Conservation (phyloP, 2,113 vertebrate genomes). For the Gopherus flavomarginatus region DNA sequence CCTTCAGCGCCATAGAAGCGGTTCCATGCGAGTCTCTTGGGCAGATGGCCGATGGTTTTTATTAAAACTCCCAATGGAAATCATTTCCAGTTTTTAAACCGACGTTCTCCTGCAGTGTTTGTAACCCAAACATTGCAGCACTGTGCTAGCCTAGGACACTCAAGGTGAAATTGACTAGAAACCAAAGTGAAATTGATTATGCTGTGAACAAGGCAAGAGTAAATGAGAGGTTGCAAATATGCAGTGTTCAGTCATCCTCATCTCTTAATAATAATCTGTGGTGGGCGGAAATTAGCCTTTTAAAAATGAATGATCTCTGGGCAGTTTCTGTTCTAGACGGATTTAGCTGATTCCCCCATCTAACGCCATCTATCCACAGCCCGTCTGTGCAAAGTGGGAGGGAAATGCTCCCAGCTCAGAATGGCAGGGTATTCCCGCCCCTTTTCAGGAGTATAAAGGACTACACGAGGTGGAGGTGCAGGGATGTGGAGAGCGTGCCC, state of each 20-base stretch:
- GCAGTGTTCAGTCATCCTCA: slow-evolving; percentile 4
- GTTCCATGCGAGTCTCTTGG: neutral
- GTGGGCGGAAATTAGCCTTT: neutral
- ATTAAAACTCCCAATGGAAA: neutral
- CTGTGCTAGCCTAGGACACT: slow-evolving; percentile 15
- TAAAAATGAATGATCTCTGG: no score
- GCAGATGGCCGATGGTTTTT: neutral
- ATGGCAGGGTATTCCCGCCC: rapidly evolving
- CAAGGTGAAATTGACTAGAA: slow-evolving; percentile 46
- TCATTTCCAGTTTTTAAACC: neutral
- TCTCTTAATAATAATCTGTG: neutral
- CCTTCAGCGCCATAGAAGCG: no score
- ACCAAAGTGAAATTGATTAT: slow-evolving; percentile 53
- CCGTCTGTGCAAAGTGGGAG: no score
- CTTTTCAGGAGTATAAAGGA: neutral
- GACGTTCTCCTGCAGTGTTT: neutral
- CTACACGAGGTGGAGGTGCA: neutral
- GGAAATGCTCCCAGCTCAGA: neutral
- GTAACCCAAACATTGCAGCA: neutral
- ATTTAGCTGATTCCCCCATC: no score
- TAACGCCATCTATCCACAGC: neutral
- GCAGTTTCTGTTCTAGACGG: no score
- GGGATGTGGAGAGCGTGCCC: neutral
- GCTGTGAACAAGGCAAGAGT: neutral
- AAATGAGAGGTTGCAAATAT: neutral